A percentile compares a stretch with the other conserved stretches of the same genome.
phyloP scores from a whole-genome alignment of 2,797 vertebrate genomes.

The Tachyglossus aculeatus region DNA sequence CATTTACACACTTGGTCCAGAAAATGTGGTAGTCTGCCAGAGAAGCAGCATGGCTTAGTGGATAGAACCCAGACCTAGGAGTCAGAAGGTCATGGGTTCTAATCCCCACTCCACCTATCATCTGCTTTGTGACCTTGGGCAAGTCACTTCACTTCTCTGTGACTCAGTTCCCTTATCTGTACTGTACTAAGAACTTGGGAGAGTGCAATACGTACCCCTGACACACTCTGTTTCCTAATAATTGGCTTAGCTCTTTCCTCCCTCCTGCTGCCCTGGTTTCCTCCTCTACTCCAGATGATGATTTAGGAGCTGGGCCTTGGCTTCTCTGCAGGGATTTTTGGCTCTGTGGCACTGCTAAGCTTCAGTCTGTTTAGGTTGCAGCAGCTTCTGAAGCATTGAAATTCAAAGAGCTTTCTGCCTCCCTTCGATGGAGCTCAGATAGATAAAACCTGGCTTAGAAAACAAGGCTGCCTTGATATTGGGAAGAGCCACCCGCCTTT shows the following conservation, averaged over 20 bases:
- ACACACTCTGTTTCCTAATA: too few relatives aligned
- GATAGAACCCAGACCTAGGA: too few relatives aligned
- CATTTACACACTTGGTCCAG: too few relatives aligned
- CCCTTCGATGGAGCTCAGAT: not conserved
- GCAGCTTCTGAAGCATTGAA: not conserved
- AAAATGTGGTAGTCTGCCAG: too few relatives aligned
- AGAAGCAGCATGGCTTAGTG: too few relatives aligned
- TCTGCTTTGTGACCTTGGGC: too few relatives aligned
- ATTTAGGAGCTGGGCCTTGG: conserved; percentile 42
- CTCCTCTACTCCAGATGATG: conserved; percentile 16
- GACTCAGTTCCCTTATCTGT: too few relatives aligned
- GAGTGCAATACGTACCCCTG: too few relatives aligned
- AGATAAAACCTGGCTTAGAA: conserved; percentile 2
- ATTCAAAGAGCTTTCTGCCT: conserved; percentile 16
- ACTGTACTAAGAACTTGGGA: too few relatives aligned
- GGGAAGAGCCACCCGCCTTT: not conserved
- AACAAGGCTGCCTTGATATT: conserved; percentile 22
- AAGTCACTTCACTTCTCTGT: too few relatives aligned
- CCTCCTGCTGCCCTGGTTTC: not conserved
- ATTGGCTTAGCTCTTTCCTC: not conserved
- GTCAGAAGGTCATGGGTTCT: too few relatives aligned
- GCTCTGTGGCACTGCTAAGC: not conserved
- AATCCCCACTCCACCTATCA: too few relatives aligned
- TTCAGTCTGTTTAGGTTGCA: not conserved
- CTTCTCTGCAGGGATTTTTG: conserved; percentile 26